Base-by-base conservation (phyloP, 2,888 invertebrate genomes). In the Subacronicta megacephala region DNA sequence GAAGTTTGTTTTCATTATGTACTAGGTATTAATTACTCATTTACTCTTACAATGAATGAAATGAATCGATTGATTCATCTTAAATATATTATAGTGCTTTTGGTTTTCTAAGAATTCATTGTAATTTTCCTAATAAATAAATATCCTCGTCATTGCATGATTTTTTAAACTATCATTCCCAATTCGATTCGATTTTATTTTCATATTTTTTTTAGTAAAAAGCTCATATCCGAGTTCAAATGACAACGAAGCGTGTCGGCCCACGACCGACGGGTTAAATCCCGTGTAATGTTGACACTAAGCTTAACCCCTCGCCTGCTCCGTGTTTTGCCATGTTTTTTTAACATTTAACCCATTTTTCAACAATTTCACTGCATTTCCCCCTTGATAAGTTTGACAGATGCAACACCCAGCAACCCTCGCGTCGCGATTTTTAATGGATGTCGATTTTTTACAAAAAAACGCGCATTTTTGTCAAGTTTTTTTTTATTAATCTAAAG, bases 271-370 rank as follows among this genome's bases (percentile, higher is more conserved):
- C 62, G 83, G 87, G 87, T 87, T 90, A 90, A 88, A 64, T 50
- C 52, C 73, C 84, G 82, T 83, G 79, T 81, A 75, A 76, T 78
- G 75, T 78, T 78, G 78, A 77, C 78, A 75, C 75, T 66, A 55
- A 78, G 50, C 68, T 87, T 85, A 84, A 89, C 88, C 88, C 88
- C 85, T 82, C 85, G 76, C 76, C 65, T 17, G 69, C 52, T 60
- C 82, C 72, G 80, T 89, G 88, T 90, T 89, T 86, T 87, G 84
- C 86, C 75, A 81, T 85, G 84, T 83, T 85, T 87, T 89, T 90
- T 82, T 80, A 84, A 86, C 87, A 84, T 90, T 90, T 90, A 93
- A 93, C 91, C 92, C 93, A 92, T 93, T 94, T 93, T 91, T 91
- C 88, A 89, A 92, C 88, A 88, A 92, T 90, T 91, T 88, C 81